Percentiles rank a stretch among this genome's conserved stretches.
Evolutionary conservation across 2,797 vertebrate genomes (phyloP).

Genomic region (Gobionotothen gibberifrons): DNA sequence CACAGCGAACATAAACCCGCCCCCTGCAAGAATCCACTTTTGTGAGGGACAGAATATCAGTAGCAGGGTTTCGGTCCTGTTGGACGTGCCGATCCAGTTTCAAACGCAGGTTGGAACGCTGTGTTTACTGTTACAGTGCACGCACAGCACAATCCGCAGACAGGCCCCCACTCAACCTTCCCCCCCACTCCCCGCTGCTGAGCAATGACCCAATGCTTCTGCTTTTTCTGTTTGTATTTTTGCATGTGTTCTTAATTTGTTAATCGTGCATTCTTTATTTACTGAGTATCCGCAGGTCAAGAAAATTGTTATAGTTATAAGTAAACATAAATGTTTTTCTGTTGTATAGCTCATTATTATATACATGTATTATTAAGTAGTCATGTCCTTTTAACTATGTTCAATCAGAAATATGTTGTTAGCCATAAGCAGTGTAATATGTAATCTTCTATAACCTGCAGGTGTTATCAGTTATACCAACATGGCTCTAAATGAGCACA

Average conservation of each 20-base stretch:
- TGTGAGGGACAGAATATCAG: slow-evolving; percentile 9
- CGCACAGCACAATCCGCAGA: slow-evolving; percentile 24
- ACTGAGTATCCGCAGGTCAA: slow-evolving; percentile 21
- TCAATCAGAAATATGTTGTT: not conserved
- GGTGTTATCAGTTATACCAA: slow-evolving; percentile 22
- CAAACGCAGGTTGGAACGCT: not conserved
- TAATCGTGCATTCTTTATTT: not conserved
- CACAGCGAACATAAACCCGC: not conserved
- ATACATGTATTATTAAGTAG: not conserved
- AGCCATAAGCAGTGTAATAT: not conserved
- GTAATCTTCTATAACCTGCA: slow-evolving; percentile 16
- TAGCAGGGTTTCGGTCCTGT: slow-evolving; percentile 1
- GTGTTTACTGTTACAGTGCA: slow-evolving; percentile 28
- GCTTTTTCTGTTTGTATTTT: slow-evolving; percentile 10
- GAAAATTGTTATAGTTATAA: not conserved
- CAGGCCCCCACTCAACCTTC: slow-evolving; percentile 13
- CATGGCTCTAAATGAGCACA: not conserved
- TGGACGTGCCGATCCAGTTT: slow-evolving; percentile 5
- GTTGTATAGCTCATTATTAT: not conserved
- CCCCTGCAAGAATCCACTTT: slow-evolving; percentile 26
- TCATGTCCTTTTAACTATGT: not conserved
- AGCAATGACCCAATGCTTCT: slow-evolving; percentile 17
- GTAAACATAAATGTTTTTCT: not conserved
- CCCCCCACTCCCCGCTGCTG: slow-evolving; percentile 28
- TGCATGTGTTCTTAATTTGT: slow-evolving; percentile 47